Evolutionary conservation across 2,888 invertebrate species (phyloP).

Genomic region (Andrena praecox): DNA sequence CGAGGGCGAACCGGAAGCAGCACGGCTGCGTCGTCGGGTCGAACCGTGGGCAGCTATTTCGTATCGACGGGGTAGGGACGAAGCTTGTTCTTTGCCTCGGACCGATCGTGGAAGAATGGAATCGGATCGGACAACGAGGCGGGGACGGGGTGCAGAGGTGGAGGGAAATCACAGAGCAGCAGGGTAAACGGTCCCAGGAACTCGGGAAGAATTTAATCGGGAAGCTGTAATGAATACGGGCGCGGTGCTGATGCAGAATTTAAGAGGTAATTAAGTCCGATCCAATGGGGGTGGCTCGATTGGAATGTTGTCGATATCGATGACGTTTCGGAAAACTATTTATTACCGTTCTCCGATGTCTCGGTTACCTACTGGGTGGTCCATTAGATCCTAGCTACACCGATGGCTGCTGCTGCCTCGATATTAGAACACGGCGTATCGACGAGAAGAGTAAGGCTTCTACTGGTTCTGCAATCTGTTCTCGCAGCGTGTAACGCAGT

Average conservation of each 20-base stretch:
- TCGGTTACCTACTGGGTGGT: neutral
- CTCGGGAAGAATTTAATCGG: slow-evolving; percentile 64
- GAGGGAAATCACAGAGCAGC: slow-evolving; percentile 31
- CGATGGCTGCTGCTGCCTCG: neutral
- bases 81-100: neutral
- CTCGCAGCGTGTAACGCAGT: too few species aligned
- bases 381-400: neutral
- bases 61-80: neutral
- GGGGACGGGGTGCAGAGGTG: neutral
- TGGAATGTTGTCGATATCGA: slow-evolving; percentile 48
- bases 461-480: too few species aligned
- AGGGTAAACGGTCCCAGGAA: slow-evolving; percentile 38
- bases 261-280: slow-evolving; percentile 66
- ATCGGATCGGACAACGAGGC: neutral
- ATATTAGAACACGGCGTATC: too few species aligned
- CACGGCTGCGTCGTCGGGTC: neutral
- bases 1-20: neutral
- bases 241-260: slow-evolving; percentile 55
- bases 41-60: neutral
- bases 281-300: slow-evolving; percentile 12
- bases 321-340: slow-evolving; percentile 35
- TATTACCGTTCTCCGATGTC: slow-evolving; percentile 19
- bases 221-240: slow-evolving; percentile 58
- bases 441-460: too few species aligned
- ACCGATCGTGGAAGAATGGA: slow-evolving; percentile 21